Conservation (phyloP, 1,140 invertebrate species). For the Triops longicaudatus region DNA sequence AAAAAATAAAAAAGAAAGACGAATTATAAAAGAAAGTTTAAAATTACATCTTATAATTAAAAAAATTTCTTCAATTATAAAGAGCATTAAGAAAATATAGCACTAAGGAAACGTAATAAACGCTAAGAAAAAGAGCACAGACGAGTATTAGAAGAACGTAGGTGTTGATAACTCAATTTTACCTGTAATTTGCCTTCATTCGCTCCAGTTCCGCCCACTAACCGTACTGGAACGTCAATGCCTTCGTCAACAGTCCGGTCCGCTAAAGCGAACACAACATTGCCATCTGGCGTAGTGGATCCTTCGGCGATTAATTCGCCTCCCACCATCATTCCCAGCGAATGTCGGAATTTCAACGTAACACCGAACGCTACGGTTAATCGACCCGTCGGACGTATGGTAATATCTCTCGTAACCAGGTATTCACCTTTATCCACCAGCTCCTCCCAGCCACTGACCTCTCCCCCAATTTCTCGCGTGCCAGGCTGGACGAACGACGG, state of each 20-base stretch:
- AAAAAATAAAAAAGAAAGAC: too few species aligned
- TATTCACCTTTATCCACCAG: slow-evolving; percentile 65
- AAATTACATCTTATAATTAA: too few species aligned
- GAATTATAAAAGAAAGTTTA: too few species aligned
- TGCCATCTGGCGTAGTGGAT: slow-evolving; percentile 45
- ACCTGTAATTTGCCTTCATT: slow-evolving; percentile 73
- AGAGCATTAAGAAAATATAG: too few species aligned
- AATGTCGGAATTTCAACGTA: slow-evolving; percentile 69
- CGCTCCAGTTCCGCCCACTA: slow-evolving; percentile 62
- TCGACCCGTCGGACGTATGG: slow-evolving; percentile 76
- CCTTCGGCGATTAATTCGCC: slow-evolving; percentile 73
- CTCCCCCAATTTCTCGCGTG: slow-evolving; percentile 67
- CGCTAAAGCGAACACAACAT: slow-evolving; percentile 47
- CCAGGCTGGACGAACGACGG: slow-evolving; percentile 60
- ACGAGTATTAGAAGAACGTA: too few species aligned
- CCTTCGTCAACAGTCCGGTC: slow-evolving; percentile 43
- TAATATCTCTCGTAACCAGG: slow-evolving; percentile 76
- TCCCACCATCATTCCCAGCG: slow-evolving; percentile 90
- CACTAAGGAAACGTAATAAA: too few species aligned
- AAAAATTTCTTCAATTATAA: too few species aligned
- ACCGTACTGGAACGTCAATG: slow-evolving; percentile 53
- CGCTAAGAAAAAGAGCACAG: too few species aligned
- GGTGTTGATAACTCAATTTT: slow-evolving; percentile 25
- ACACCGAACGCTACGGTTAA: slow-evolving; percentile 78
- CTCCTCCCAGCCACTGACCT: slow-evolving; percentile 76